These are phyloP conservation scores for Bacillus rossius DNA, from an alignment of 1,140 invertebrate genomes.

Conservation along the genomic window DNA sequence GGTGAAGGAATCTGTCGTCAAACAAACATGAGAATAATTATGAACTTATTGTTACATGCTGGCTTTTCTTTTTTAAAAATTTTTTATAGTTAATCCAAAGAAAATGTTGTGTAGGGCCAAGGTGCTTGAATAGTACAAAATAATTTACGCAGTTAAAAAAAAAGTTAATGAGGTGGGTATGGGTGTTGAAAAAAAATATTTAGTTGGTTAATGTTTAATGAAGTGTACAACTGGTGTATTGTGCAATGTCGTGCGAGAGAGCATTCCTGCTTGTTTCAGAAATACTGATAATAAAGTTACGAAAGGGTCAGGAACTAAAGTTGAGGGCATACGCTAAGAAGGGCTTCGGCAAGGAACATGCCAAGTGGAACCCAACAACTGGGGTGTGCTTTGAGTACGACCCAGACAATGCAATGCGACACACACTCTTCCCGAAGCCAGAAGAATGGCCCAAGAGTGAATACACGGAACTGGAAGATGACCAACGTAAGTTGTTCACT, in stretches of 20 bases:
- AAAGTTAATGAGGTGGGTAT: too few species aligned
- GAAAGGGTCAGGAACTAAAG: conserved; percentile 97
- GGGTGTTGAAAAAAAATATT: too few species aligned
- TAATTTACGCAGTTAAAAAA: too few species aligned
- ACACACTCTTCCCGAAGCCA: conserved; percentile 94
- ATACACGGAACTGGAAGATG: conserved; percentile 89
- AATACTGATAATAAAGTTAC: conserved; percentile 95
- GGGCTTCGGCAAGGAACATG: conserved; percentile 99
- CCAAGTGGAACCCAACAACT: conserved; percentile 99
- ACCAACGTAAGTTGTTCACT: conserved; percentile 41
- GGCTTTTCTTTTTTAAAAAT: too few species aligned
- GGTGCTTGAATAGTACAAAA: too few species aligned
- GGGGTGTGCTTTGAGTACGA: conserved; percentile 99
- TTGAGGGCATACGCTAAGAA: conserved; percentile 85
- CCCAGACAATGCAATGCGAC: conserved; percentile 95
- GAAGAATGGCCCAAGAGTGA: conserved; percentile 99
- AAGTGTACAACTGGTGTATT: background rate
- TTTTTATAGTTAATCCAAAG: too few species aligned
- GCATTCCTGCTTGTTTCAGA: conserved; percentile 57
- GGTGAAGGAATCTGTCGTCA: too few species aligned
- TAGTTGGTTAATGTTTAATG: too few species aligned
- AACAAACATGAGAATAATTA: too few species aligned
- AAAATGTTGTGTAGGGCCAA: too few species aligned
- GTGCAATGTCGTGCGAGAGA: too few species aligned
- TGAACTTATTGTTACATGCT: too few species aligned